Base-by-base conservation (phyloP, 2,113 vertebrate genomes). In the Melanostigma gelatinosum region DNA sequence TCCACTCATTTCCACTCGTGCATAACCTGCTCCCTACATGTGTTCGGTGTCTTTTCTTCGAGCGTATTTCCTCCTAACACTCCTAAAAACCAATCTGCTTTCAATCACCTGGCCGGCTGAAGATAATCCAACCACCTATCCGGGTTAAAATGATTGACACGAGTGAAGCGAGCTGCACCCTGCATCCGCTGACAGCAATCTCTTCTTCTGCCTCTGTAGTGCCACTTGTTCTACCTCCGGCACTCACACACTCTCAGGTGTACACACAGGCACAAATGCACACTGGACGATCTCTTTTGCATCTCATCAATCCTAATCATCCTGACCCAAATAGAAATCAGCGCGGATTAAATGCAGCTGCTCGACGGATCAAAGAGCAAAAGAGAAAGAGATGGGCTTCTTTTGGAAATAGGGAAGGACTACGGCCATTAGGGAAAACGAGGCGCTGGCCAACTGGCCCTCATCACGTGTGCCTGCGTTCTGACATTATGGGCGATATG, bases 261-360 rank as follows among this genome's bases (percentile, higher is more conserved):
- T 36, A 20, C 9, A 20, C 32, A 48, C 38, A 77, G 4, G 77
- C 44, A 58, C 61, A 50, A 22, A 27, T 1, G 1, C 50, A 3
- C 11, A 64, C 62, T 34, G 70, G 46, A 36, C n/a, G 0, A 52
- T 46, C 62, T 50, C 1, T 1, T 71, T 34, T 66, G 8, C 32
- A 58, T 57, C 64, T 29, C 52, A 75, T 76, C 64, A 82, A 22
- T 81, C 80, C 58, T 40, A 48, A 83, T 82, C 58, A 79, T 32
- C 64, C 29, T 57, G 72, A 75, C 67, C 80, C 75, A 79, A 69
- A 90, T 62, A 77, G 75, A 91, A 75, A 57, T n/a, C 38, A 81
- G 50, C 46, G n/a, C 12, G 62, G 58, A 72, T 79, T 70, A 81
- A 85, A 75, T 67, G 60, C 72, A 78, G 69, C 89, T 77, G 46